Base-by-base conservation (phyloP, 2,113 vertebrate genomes). In the Tyto alba region DNA sequence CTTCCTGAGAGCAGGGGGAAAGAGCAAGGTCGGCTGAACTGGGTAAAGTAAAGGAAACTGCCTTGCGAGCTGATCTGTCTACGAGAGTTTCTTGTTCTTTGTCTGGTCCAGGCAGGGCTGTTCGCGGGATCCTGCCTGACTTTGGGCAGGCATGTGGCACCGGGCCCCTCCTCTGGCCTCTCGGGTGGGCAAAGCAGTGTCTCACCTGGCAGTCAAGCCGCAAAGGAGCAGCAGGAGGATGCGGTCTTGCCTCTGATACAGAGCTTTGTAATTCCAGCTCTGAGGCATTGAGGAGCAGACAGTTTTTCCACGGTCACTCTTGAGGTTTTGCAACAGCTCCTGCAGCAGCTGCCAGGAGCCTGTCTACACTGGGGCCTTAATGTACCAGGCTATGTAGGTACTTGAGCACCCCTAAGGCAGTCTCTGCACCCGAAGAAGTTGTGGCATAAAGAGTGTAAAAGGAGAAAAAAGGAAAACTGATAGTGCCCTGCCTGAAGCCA, bases 331-430 rank as follows among this genome's bases (percentile, higher is more conserved):
- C 23, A 29, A 48, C 59, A 85, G 32, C 30, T 84, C 48, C 83
- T 48, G 38, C 26, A 84, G 79, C 36, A 38, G 38, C 72, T 83
- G 45, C 87, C 47, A 43, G 67, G 19, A 64, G 34, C 27, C 40
- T 1, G 1, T 26, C 17, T 26, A 34, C 27, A 36, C 21, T 18
- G 32, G 17, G 16, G 25, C 5, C 7, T 47, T 45, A 60, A 4
- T 27, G 27, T 25, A 23, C 0, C 4, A 3, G 34, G 12, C n/a
- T n/a, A 43, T 32, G 13, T 50, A 40, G 52, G 62, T 36, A 64
- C 1, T 1, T 1, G 0, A 74, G 32, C 22, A 71, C 22, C 26
- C 55, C 80, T 0, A 1, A 45, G 34, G 48, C 20, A 59, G 34
- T 25, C 27, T n/a, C 36, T 68, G 27, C 23, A 53, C 32, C 21